Percentiles rank a stretch among this genome's conserved stretches.
Conservation (phyloP, 2,888 invertebrate genomes). For the Meiosimyza platycephala region DNA sequence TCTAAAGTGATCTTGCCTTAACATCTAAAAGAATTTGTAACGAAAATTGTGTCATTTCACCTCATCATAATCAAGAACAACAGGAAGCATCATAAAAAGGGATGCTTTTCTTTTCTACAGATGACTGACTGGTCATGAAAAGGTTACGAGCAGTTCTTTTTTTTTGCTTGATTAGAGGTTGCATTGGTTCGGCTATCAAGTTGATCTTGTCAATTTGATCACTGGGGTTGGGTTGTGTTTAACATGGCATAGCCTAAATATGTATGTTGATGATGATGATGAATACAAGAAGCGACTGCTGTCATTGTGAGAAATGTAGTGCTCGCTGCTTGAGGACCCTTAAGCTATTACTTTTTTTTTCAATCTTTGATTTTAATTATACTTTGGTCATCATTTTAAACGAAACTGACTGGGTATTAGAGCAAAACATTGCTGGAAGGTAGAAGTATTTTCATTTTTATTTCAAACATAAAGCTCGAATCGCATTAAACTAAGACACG, state of each 20-base stretch:
- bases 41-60: too few relatives aligned
- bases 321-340: slow-evolving; percentile 9
- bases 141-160: neutral
- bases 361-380: neutral
- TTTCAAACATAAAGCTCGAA: too few relatives aligned
- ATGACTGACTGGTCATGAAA: too few relatives aligned
- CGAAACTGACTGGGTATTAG: slow-evolving; percentile 22
- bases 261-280: neutral
- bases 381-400: slow-evolving; percentile 23
- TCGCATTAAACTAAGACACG: too few relatives aligned
- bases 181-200: neutral
- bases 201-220: slow-evolving; percentile 32
- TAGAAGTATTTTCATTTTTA: too few relatives aligned
- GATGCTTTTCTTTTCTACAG: too few relatives aligned
- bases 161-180: too few relatives aligned
- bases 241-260: neutral
- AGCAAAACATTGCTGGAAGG: slow-evolving; percentile 8
- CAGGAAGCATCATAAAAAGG: too few relatives aligned
- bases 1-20: too few relatives aligned
- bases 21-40: too few relatives aligned
- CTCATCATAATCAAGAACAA: too few relatives aligned
- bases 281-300: neutral
- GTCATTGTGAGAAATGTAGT: slow-evolving; percentile 9
- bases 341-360: neutral
- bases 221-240: slow-evolving; percentile 22